Evolutionary conservation across 2,797 vertebrate species (phyloP).

Genomic region (Myripristis murdjan): DNA sequence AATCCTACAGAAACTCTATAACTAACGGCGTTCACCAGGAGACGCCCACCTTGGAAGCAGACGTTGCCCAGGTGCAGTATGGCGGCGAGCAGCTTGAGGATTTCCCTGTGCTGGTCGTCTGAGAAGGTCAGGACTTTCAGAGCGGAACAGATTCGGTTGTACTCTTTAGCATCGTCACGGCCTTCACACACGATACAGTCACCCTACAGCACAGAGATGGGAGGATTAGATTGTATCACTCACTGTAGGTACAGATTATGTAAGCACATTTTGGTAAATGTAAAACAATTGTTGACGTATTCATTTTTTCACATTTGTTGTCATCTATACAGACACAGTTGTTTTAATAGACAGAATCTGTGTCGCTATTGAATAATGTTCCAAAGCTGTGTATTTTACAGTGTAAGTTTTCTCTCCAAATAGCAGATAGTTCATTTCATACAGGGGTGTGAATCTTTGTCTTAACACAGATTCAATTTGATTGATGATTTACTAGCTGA

Average conservation of each 20-base stretch:
- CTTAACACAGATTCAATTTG: too few species aligned
- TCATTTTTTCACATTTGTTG: not conserved
- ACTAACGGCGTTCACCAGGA: not conserved
- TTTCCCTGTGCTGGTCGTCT: conserved; percentile 88
- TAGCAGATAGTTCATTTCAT: not conserved
- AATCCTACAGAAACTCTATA: too few species aligned
- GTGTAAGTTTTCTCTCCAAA: not conserved
- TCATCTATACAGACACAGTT: not conserved
- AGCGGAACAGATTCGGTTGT: conserved; percentile 85
- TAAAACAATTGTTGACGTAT: too few species aligned
- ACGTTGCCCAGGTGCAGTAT: conserved; percentile 95
- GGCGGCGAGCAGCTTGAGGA: conserved; percentile 91
- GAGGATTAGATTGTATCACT: not conserved
- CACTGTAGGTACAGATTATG: rapidly evolving
- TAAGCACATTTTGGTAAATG: not conserved
- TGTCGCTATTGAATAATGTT: too few species aligned
- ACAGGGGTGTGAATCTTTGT: too few species aligned
- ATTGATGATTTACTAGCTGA: too few species aligned
- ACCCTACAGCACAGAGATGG: conserved; percentile 82
- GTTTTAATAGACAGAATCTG: not conserved
- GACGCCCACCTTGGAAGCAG: conserved; percentile 87
- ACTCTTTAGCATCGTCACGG: conserved; percentile 88
- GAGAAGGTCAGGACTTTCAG: conserved; percentile 94
- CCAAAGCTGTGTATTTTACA: not conserved
- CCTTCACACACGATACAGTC: conserved; percentile 85